Percentiles rank a stretch among this genome's conserved stretches.
phyloP scores from a whole-genome alignment of 2,888 invertebrate species.

The Drosophila austrosaltans region DNA sequence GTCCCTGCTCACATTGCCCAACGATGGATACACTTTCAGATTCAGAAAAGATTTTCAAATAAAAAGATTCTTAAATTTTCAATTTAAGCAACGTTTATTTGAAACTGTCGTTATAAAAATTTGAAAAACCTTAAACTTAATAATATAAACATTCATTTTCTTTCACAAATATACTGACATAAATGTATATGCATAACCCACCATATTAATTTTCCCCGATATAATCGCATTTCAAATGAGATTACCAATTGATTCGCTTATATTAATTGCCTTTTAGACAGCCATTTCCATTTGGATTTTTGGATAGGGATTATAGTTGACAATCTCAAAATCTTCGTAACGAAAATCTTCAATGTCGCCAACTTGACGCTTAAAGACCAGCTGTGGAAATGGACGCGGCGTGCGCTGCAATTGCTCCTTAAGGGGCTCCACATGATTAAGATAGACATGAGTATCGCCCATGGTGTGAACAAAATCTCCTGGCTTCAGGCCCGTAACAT shows the following conservation, averaged over 20 bases:
- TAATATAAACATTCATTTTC: no score
- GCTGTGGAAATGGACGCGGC: conserved; percentile 92
- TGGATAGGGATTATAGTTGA: conserved; percentile 93
- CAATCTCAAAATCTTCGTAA: conserved; percentile 92
- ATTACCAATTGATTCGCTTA: neutral
- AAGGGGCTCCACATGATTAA: conserved; percentile 93
- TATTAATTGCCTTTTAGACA: conserved; percentile 50
- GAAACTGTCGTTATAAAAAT: no score
- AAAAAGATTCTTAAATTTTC: no score
- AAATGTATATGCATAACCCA: no score
- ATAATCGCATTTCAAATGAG: neutral
- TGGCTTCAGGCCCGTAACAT: conserved; percentile 94
- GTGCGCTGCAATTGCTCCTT: conserved; percentile 90
- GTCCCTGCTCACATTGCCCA: no score
- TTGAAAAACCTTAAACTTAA: no score
- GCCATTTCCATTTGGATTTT: conserved; percentile 95
- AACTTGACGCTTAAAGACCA: conserved; percentile 90
- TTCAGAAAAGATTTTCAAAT: no score
- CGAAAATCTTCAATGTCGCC: conserved; percentile 93
- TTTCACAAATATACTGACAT: no score
- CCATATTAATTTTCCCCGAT: no score
- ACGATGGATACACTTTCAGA: no score
- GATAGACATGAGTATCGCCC: conserved; percentile 97
- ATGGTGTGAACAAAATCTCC: conserved; percentile 97
- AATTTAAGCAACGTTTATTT: no score